Percentiles rank a stretch among this genome's conserved stretches.
Conservation (phyloP, 2,113 vertebrate genomes). For the Trichechus manatus region DNA sequence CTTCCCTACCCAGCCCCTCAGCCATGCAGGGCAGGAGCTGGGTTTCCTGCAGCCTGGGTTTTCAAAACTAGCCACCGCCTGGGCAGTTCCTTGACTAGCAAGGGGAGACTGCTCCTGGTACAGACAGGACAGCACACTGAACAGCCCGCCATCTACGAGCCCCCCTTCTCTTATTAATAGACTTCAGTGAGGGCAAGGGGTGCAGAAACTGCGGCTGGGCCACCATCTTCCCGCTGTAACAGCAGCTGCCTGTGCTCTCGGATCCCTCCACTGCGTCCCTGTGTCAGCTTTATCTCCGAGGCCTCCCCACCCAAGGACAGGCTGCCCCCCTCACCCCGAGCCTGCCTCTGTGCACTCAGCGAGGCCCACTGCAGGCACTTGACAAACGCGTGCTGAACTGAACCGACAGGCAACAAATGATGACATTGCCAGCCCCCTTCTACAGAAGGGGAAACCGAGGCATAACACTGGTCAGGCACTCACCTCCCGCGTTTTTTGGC, state of each 20-base stretch:
- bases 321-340: not conserved
- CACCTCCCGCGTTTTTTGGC: not conserved
- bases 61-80: not conserved
- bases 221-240: not conserved
- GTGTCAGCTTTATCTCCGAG: not conserved
- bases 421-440: not conserved
- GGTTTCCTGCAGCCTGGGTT: not conserved
- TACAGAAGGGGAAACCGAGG: not conserved
- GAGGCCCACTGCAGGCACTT: fast-evolving
- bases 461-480: not conserved
- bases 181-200: not conserved
- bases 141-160: fast-evolving
- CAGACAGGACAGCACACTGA: fast-evolving
- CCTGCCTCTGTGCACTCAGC: not conserved
- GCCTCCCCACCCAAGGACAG: not conserved
- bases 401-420: fast-evolving
- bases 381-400: fast-evolving
- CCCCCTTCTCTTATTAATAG: not conserved
- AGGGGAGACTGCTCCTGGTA: no score
- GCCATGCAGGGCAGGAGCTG: not conserved
- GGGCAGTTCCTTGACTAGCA: not conserved
- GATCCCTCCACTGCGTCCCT: fast-evolving
- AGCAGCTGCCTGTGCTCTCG: fast-evolving
- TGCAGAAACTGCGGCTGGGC: not conserved
- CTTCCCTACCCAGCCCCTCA: not conserved